These are phyloP conservation scores for Procambarus virginalis DNA, from an alignment of 1,140 invertebrate genomes.

Conservation along the genomic window DNA sequence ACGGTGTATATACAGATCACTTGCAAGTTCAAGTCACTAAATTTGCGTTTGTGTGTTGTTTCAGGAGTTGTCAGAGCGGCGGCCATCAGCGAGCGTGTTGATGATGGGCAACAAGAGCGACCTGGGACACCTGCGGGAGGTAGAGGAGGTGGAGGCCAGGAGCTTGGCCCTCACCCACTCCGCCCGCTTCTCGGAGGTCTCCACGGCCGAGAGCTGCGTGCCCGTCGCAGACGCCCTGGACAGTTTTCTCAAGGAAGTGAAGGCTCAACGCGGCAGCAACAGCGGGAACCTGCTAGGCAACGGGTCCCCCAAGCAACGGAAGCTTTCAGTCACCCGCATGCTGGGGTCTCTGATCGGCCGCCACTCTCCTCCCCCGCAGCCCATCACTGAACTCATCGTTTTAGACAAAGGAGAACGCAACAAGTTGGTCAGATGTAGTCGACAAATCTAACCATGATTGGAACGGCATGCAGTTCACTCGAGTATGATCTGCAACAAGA, in stretches of 20 bases:
- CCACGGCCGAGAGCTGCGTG: conserved; percentile 84
- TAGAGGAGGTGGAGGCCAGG: conserved; percentile 76
- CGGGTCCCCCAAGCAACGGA: conserved; percentile 77
- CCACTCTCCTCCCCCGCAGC: conserved; percentile 72
- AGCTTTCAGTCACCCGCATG: conserved; percentile 87
- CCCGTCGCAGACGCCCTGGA: conserved; percentile 83
- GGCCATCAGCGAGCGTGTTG: conserved; percentile 43
- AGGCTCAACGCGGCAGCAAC: conserved; percentile 65
- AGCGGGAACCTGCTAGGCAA: conserved; percentile 51
- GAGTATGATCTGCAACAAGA: not conserved
- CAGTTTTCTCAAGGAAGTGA: conserved; percentile 80
- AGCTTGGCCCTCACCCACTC: conserved; percentile 80
- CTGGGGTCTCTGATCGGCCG: conserved; percentile 83
- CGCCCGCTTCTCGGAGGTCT: conserved; percentile 84
- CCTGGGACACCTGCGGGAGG: conserved; percentile 67
- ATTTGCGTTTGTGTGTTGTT: not conserved
- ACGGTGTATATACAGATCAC: too few species aligned
- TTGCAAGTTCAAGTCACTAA: not conserved
- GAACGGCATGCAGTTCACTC: not conserved
- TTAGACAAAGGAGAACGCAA: conserved; percentile 62
- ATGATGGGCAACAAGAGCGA: conserved; percentile 67
- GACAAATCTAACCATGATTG: conserved; percentile 29
- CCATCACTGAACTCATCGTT: conserved; percentile 70
- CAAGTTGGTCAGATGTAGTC: conserved; percentile 57
- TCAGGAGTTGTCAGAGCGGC: conserved; percentile 48